Percentiles rank a stretch among this genome's conserved stretches.
These are phyloP conservation scores for Sinocyclocheilus anshuiensis DNA, from an alignment of 2,113 vertebrate species.

Conservation along the genomic window DNA sequence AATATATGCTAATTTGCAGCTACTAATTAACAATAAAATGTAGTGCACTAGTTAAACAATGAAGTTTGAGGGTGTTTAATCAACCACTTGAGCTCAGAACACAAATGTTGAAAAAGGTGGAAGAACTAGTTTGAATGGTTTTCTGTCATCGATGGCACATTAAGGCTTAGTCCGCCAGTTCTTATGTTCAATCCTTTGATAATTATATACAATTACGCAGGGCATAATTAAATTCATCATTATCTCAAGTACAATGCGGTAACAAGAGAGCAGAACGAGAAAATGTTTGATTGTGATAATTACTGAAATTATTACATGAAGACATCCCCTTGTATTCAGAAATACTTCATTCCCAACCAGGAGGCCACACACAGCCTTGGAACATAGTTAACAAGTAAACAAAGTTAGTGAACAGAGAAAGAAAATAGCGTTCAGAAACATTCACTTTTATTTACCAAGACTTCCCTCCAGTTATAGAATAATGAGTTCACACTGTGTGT, in stretches of 20 bases:
- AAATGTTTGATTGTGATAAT: constrained; percentile 50
- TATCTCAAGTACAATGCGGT: constrained; percentile 46
- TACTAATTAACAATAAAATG: constrained; percentile 25
- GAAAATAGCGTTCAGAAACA: not conserved
- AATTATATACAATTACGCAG: constrained; percentile 48
- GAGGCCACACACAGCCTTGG: not conserved
- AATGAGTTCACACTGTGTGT: not conserved
- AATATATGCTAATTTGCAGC: constrained; percentile 7
- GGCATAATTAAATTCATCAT: constrained; percentile 43
- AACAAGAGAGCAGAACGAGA: constrained; percentile 40
- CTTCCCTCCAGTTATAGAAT: not conserved
- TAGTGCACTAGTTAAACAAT: not conserved
- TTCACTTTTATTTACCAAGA: not conserved
- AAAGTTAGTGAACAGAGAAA: constrained; percentile 11
- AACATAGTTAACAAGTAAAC: not conserved
- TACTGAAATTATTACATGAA: constrained; percentile 45
- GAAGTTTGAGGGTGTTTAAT: constrained; percentile 4
- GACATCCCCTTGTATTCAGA: constrained; percentile 36
- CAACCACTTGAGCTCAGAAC: not conserved
- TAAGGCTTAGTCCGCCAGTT: constrained; percentile 22
- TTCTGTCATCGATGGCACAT: not conserved
- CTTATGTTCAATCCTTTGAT: constrained; percentile 28
- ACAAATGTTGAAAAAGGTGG: not conserved
- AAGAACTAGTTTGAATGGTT: constrained; percentile 16
- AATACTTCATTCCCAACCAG: constrained; percentile 20